Conservation (phyloP, 1,140 invertebrate genomes). For the Leptonema lineaticorne region DNA sequence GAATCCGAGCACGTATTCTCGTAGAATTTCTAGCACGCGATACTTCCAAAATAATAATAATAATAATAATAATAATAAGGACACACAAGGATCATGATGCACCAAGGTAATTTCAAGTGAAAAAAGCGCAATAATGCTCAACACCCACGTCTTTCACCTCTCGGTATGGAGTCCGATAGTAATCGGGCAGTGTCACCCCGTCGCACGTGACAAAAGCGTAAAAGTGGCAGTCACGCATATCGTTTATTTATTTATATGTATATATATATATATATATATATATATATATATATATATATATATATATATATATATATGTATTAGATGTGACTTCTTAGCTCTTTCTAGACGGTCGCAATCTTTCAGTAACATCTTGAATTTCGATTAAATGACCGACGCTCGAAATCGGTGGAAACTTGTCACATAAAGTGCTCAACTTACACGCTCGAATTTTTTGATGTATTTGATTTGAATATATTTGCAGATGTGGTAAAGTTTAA, state of each 20-base stretch:
- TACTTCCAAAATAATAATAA: not conserved
- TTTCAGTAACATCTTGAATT: constrained; percentile 15
- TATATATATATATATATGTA: too few species aligned
- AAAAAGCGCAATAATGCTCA: constrained; percentile 16
- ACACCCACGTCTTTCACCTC: constrained; percentile 25
- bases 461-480: not conserved
- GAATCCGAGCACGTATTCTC: too few species aligned
- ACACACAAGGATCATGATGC: not conserved
- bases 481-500: not conserved
- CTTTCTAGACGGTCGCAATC: not conserved
- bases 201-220: constrained; percentile 23
- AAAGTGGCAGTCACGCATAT: constrained; percentile 16
- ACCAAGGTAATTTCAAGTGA: not conserved
- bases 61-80: not conserved
- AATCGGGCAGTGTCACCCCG: constrained; percentile 19
- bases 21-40: too few species aligned
- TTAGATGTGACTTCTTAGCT: not conserved
- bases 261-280: too few species aligned
- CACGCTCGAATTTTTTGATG: not conserved
- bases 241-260: too few species aligned
- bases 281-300: too few species aligned
- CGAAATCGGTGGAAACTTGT: too few species aligned
- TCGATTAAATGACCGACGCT: constrained; percentile 18
- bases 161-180: constrained; percentile 3
- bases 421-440: too few species aligned